Conservation (phyloP, 2,113 vertebrate genomes). For the Brienomyrus brachyistius region DNA sequence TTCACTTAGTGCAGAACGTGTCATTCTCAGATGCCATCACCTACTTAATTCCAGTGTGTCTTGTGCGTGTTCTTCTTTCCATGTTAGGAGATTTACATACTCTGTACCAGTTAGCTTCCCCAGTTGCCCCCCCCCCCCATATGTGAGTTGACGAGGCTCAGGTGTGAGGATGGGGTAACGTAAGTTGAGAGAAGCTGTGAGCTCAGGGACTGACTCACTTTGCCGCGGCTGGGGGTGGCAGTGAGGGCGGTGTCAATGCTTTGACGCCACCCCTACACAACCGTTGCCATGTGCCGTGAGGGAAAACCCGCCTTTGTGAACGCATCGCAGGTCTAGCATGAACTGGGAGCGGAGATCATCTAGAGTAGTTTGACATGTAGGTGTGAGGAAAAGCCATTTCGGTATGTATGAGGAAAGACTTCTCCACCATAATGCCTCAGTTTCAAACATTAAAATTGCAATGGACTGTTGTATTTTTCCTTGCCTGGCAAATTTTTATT, state of each 20-base stretch:
- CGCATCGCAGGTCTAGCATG: not conserved
- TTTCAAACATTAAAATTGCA: not conserved
- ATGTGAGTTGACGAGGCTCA: not conserved
- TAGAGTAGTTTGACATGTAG: not conserved
- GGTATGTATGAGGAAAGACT: not conserved
- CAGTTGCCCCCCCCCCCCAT: not conserved
- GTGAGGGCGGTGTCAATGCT: not conserved
- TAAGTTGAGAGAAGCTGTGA: not conserved
- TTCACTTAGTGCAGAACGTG: not conserved
- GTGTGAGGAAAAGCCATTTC: not conserved
- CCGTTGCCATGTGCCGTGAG: not conserved
- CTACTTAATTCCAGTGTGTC: not conserved
- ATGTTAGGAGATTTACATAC: not conserved
- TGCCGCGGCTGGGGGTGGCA: not conserved
- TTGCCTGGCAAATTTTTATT: not conserved
- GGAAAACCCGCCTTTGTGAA: not conserved
- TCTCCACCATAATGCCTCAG: not conserved
- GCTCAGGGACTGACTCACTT: not conserved
- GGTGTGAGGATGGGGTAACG: not conserved
- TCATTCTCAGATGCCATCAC: not conserved
- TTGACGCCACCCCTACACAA: not conserved
- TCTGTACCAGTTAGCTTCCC: not conserved
- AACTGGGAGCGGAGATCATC: not conserved
- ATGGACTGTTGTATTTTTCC: not conserved
- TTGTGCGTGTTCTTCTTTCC: not conserved